Conservation (phyloP, 2,113 vertebrate genomes). For the Rhodinocichla rosea region DNA sequence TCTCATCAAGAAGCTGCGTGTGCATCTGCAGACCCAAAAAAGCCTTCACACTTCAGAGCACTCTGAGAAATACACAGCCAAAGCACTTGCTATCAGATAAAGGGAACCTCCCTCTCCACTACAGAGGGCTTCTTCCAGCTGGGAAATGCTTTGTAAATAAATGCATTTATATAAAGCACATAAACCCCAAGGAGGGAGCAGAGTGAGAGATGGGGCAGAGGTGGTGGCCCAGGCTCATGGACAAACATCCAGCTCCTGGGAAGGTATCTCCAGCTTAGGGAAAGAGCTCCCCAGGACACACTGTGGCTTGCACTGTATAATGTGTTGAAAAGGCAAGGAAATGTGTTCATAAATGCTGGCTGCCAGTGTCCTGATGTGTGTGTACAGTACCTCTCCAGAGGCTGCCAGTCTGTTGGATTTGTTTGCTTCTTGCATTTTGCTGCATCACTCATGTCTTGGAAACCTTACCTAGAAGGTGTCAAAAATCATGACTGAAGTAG, state of each 20-base stretch:
- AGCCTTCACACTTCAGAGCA: conserved; percentile 41
- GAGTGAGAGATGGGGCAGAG: not conserved
- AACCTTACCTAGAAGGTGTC: not conserved
- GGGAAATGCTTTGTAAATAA: conserved; percentile 11
- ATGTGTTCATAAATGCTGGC: not conserved
- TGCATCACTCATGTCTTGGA: not conserved
- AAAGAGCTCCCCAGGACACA: not conserved
- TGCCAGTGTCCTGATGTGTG: not conserved
- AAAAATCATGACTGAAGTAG: not conserved
- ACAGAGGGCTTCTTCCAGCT: conserved; percentile 15
- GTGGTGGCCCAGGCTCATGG: not conserved
- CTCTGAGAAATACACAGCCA: conserved; percentile 38
- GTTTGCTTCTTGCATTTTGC: not conserved
- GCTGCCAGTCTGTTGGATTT: not conserved
- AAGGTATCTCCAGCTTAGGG: not conserved
- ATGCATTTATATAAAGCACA: not conserved
- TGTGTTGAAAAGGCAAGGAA: not conserved
- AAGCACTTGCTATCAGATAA: not conserved
- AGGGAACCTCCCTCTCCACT: not conserved
- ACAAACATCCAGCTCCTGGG: not conserved
- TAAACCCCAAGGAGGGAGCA: not conserved
- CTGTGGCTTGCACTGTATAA: not conserved
- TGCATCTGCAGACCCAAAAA: not conserved
- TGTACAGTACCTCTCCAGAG: not conserved
- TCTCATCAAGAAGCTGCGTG: not conserved